phyloP scores from a whole-genome alignment of 2,113 vertebrate species.

The Phrynosoma platyrhinos region DNA sequence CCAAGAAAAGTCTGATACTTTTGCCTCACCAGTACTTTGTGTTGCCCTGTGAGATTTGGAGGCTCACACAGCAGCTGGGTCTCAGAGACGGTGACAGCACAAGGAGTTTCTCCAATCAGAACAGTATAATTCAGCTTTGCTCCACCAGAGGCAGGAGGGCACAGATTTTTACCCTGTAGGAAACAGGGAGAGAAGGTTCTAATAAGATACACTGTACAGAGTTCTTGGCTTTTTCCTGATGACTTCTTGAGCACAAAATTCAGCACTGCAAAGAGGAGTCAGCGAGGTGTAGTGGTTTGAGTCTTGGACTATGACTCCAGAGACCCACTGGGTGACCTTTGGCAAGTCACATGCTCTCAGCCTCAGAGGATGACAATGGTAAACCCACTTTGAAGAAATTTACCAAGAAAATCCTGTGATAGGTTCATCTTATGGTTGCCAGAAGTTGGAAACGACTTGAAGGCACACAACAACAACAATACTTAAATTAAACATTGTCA shows the following conservation, averaged over 20 bases:
- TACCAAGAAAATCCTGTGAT: too few relatives aligned
- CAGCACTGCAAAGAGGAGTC: neutral
- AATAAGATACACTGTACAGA: conserved; percentile 20
- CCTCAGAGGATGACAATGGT: too few relatives aligned
- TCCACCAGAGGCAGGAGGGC: conserved; percentile 91
- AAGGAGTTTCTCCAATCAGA: conserved; percentile 93
- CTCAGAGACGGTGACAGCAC: conserved; percentile 94
- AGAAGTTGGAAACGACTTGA: too few relatives aligned
- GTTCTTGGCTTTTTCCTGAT: neutral
- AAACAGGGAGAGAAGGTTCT: conserved; percentile 47
- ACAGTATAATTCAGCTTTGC: conserved; percentile 97
- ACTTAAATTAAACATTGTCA: neutral
- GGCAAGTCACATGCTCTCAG: too few relatives aligned
- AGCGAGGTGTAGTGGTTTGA: too few relatives aligned
- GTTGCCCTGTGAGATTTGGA: conserved; percentile 92
- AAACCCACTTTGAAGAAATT: too few relatives aligned
- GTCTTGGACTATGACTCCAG: too few relatives aligned
- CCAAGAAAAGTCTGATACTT: neutral
- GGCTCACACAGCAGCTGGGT: conserved; percentile 97
- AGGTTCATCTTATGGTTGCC: too few relatives aligned
- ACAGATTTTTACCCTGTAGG: conserved; percentile 94
- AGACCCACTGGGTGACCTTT: too few relatives aligned
- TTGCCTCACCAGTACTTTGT: conserved; percentile 93
- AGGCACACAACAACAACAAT: too few relatives aligned
- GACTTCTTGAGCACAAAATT: neutral